Evolutionary conservation across 2,113 vertebrate species (phyloP).

Genomic region (Anhinga anhinga): DNA sequence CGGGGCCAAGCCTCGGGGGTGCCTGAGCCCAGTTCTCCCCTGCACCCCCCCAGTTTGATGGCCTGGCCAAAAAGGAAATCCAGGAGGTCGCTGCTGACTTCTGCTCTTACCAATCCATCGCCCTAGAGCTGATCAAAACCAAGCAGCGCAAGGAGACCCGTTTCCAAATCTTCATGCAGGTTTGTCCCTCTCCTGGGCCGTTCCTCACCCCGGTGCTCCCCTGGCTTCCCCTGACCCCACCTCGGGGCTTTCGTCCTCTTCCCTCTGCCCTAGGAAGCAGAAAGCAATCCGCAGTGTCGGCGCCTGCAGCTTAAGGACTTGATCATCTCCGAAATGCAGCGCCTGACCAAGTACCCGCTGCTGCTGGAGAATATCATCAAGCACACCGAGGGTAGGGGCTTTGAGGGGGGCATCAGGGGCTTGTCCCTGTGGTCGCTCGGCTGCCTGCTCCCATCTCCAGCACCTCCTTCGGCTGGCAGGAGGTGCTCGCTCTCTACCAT

Average conservation of each 20-base stretch:
- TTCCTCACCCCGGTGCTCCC: neutral
- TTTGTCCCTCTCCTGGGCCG: neutral
- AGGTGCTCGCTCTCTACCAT: accelerated
- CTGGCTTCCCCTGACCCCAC: neutral
- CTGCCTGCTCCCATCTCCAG: accelerated
- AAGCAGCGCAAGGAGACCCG: constrained; percentile 91
- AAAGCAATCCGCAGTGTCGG: constrained; percentile 89
- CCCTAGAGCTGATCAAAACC: constrained; percentile 90
- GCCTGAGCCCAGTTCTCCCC: accelerated
- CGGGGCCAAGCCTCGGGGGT: neutral
- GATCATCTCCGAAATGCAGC: constrained; percentile 92
- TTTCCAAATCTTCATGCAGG: constrained; percentile 85
- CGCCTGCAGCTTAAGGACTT: constrained; percentile 93
- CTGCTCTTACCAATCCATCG: constrained; percentile 88
- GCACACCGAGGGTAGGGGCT: constrained; percentile 81
- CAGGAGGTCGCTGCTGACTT: constrained; percentile 85
- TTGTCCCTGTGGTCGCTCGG: neutral
- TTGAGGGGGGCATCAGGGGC: accelerated
- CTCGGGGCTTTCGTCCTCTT: accelerated
- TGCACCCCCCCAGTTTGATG: constrained; percentile 79
- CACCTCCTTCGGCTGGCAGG: accelerated
- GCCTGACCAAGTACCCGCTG: constrained; percentile 93
- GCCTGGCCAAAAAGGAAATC: constrained; percentile 83
- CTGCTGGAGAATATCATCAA: constrained; percentile 91
- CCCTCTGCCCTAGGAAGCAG: constrained; percentile 62